Evolutionary conservation across 2,797 vertebrate genomes (phyloP).

Genomic region (Mareca strepera): DNA sequence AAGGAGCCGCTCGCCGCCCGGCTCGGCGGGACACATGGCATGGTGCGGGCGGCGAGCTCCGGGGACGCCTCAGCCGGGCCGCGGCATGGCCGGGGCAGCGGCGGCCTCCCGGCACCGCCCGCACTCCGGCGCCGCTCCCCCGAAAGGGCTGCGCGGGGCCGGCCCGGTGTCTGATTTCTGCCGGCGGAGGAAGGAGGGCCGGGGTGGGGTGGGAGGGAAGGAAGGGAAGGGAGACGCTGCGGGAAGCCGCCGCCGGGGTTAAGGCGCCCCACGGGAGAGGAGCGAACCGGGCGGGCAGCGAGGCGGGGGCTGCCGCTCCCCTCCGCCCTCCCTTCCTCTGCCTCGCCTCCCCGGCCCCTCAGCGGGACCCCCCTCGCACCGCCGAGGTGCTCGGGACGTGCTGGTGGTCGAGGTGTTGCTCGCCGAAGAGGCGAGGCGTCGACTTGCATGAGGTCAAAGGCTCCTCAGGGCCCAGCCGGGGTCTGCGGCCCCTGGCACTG

Average conservation of each 20-base stretch:
- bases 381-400: neutral
- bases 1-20: slow-evolving; percentile 75
- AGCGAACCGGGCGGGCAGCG: neutral
- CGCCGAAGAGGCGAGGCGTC: accelerated
- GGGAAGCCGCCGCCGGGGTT: neutral
- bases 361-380: neutral
- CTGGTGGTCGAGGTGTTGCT: accelerated
- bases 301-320: neutral
- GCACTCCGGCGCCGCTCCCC: neutral
- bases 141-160: neutral
- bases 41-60: slow-evolving; percentile 79
- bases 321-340: neutral
- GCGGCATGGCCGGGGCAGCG: slow-evolving; percentile 61
- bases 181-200: slow-evolving; percentile 48
- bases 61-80: neutral
- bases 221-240: neutral
- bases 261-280: neutral
- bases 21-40: slow-evolving; percentile 83
- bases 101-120: neutral
- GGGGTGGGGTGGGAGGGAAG: neutral
- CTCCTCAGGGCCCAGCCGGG: accelerated
- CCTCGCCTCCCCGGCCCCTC: accelerated
- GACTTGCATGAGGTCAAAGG: accelerated
- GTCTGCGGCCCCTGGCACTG: accelerated
- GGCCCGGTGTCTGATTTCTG: slow-evolving; percentile 71